Conservation (phyloP, 92 coral and sea anemone species). For the Paragorgia papillata region DNA sequence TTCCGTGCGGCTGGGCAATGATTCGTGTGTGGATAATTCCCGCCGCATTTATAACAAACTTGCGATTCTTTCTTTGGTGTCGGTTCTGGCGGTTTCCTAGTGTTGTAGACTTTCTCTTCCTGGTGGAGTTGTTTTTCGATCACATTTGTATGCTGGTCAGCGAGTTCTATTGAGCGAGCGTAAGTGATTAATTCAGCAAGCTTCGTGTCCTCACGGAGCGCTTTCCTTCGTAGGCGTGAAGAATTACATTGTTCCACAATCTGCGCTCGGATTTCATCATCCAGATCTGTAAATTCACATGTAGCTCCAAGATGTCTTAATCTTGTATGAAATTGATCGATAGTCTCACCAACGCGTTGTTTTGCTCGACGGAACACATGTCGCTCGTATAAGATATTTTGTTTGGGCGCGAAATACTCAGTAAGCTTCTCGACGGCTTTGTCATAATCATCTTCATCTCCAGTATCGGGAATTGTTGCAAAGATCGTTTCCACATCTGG, state of each 20-base stretch:
- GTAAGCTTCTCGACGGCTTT: conserved; percentile 46
- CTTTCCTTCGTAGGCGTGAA: conserved; percentile 41
- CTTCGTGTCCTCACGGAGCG: conserved; percentile 41
- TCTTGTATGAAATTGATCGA: conserved; percentile 47
- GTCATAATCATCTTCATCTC: conserved; percentile 45
- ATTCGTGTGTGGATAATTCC: conserved; percentile 40
- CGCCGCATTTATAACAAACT: conserved; percentile 34
- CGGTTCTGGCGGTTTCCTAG: neutral
- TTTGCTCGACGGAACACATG: conserved; percentile 46
- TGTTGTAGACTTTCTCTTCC: conserved; percentile 31
- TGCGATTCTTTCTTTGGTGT: neutral
- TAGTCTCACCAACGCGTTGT: conserved; percentile 39
- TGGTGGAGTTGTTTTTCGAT: conserved; percentile 31
- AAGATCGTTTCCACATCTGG: conserved; percentile 50
- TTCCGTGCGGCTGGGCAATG: conserved; percentile 30
- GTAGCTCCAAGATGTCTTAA: conserved; percentile 36
- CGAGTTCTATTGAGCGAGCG: conserved; percentile 41
- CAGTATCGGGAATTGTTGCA: conserved; percentile 41
- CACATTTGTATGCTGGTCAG: conserved; percentile 37
- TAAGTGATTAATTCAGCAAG: conserved; percentile 21
- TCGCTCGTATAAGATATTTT: conserved; percentile 45
- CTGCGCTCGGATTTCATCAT: conserved; percentile 39
- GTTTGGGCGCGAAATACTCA: conserved; percentile 38
- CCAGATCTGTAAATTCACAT: conserved; percentile 30
- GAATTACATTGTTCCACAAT: conserved; percentile 44